Base-by-base conservation (phyloP, 2,113 vertebrate genomes). In the Percina caprodes region DNA sequence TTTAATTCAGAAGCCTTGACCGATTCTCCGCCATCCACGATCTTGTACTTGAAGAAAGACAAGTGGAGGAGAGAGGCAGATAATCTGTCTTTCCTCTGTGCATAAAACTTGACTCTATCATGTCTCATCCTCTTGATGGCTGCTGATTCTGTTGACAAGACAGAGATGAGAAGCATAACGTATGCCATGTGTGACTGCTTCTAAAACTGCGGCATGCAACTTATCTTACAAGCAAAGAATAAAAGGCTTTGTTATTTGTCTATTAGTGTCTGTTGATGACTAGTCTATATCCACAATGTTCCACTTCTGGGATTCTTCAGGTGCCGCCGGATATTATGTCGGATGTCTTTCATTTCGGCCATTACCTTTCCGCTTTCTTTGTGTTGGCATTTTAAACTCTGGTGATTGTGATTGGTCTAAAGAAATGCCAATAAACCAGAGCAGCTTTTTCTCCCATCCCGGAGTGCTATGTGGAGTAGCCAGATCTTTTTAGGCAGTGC, bases 1-100 rank as follows among this genome's bases (percentile, higher is more conserved):
- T 84, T 85, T 5, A 12, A 84, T 84, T 83, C 81, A 82, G 74
- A 85, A 3, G 60, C 11, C 45, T 24, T 33, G 54, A 42, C 1
- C 14, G 1, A 24, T 84, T 74, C 63, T 52, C n/a, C 24, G 46
- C 51, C 35, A 13, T 46, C 33, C 55, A 9, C 39, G 15, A 42
- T 74, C 39, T 76, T 59, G 12, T 69, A 67, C 83, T 86, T 52
- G 21, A 66, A 85, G 74, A 63, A 35, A 69, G 65, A 63, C 60
- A 15, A 77, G 76, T 10, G 69, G 63, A 77, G 54, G 69, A 70
- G 46, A 72, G 70, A 74, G 21, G 35, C 60, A 21, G 60, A 60
- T 75, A 45, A 9, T 74, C 49, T 6, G 16, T 45, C 33, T 26
- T n/a, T 59, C 58, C 51, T 69, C 49, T 69, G 55, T 69, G 69